phyloP scores from a whole-genome alignment of 2,888 invertebrate genomes.

The Lochmaea capreae region DNA sequence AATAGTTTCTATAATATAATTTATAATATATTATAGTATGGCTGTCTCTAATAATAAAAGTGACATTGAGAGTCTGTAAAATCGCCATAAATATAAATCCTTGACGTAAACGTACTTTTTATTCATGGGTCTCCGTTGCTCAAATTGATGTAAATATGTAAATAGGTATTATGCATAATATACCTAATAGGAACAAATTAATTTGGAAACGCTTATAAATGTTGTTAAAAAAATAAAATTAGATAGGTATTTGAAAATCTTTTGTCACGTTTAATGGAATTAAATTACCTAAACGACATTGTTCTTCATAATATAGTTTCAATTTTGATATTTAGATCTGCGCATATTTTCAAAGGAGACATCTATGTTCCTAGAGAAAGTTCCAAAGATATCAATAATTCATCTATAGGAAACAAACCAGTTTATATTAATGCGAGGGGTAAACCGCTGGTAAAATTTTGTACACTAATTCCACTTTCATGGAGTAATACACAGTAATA shows the following conservation, averaged over 20 bases:
- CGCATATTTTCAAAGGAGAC: not conserved
- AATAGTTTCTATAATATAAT: too few species aligned
- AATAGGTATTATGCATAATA: not conserved
- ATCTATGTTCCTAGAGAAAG: not conserved
- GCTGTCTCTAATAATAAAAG: constrained; percentile 1
- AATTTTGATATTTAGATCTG: not conserved
- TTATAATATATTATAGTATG: not conserved
- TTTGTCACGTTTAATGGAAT: too few species aligned
- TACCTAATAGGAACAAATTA: not conserved
- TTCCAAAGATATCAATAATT: not conserved
- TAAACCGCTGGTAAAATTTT: too few species aligned
- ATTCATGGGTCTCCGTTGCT: not conserved
- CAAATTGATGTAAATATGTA: constrained; percentile 1
- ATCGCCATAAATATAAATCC: constrained; percentile 11
- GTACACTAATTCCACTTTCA: too few species aligned
- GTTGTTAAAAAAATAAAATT: too few species aligned
- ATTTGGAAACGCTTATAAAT: not conserved
- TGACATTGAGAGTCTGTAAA: constrained; percentile 5
- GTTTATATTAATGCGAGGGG: not conserved
- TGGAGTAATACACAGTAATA: too few species aligned
- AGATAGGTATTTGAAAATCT: too few species aligned
- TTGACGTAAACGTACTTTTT: constrained; percentile 6
- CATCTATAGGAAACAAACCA: not conserved
- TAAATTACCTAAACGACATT: too few species aligned
- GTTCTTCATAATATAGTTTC: not conserved